Percentiles rank a stretch among this genome's conserved stretches.
phyloP scores from a whole-genome alignment of 2,113 vertebrate species.

The Isichthys henryi region DNA sequence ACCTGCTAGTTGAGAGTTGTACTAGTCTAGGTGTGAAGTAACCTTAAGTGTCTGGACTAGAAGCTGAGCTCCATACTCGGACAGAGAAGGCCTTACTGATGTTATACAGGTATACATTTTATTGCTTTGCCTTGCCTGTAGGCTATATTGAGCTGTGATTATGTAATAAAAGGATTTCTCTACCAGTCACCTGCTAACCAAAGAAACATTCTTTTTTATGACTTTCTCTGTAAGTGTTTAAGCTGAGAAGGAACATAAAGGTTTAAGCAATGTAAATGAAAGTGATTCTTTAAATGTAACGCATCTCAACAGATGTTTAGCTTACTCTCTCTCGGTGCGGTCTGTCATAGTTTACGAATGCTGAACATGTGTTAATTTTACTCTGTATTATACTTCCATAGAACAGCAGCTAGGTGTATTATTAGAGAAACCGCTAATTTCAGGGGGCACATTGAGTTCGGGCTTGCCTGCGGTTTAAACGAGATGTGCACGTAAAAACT shows the following conservation, averaged over 20 bases:
- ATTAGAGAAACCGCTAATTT: slow-evolving; percentile 26
- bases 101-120: background rate
- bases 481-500: slow-evolving; percentile 4
- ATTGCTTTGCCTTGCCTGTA: background rate
- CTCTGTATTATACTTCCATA: background rate
- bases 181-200: background rate
- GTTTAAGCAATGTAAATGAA: background rate
- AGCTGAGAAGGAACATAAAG: background rate
- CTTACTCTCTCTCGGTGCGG: background rate
- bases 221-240: background rate
- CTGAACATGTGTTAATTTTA: slow-evolving; percentile 28
- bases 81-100: background rate
- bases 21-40: background rate
- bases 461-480: background rate
- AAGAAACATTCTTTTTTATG: background rate
- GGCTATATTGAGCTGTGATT: background rate
- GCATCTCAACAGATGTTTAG: background rate
- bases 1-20: background rate
- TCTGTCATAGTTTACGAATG: slow-evolving; percentile 12
- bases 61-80: background rate
- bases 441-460: background rate
- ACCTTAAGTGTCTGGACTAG: background rate
- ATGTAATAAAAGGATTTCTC: background rate
- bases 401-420: slow-evolving; percentile 14
- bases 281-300: background rate